Conservation (phyloP, 2,888 invertebrate species). For the Lasioglossum zephyrum region DNA sequence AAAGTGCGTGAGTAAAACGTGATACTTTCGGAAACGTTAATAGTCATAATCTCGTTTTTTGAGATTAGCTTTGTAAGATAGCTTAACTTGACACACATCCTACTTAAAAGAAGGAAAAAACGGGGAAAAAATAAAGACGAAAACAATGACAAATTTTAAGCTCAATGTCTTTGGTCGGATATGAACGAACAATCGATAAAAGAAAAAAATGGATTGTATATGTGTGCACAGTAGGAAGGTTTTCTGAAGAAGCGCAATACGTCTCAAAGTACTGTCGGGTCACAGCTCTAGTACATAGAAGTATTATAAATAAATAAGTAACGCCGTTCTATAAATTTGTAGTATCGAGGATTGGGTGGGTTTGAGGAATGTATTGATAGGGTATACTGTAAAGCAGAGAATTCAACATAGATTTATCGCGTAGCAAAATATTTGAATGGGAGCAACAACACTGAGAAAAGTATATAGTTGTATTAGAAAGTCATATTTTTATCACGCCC, state of each 20-base stretch:
- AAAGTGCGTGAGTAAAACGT: constrained; percentile 58
- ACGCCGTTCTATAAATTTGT: constrained; percentile 48
- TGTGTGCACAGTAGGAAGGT: constrained; percentile 61
- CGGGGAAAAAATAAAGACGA: neutral
- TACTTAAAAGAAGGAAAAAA: constrained; percentile 58
- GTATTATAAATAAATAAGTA: constrained; percentile 39
- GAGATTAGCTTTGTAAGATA: constrained; percentile 75
- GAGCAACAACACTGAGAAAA: constrained; percentile 56
- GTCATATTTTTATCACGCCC: constrained; percentile 55
- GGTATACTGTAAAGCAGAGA: constrained; percentile 14
- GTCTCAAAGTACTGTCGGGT: constrained; percentile 60
- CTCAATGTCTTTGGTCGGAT: constrained; percentile 70
- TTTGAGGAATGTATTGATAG: constrained; percentile 6
- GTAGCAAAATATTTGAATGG: constrained; percentile 52
- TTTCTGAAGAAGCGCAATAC: constrained; percentile 57
- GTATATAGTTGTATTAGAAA: constrained; percentile 44
- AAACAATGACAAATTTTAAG: constrained; percentile 67
- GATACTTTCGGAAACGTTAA: constrained; percentile 69
- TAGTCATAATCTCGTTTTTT: constrained; percentile 70
- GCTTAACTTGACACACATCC: constrained; percentile 59
- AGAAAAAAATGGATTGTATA: constrained; percentile 48
- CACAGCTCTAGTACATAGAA: constrained; percentile 47
- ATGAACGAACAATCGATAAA: constrained; percentile 29
- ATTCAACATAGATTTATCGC: constrained; percentile 20
- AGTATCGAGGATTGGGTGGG: constrained; percentile 22